Percentiles rank a stretch among this genome's conserved stretches.
Evolutionary conservation across 2,113 vertebrate genomes (phyloP).

Genomic region (Odobenus rosmarus): DNA sequence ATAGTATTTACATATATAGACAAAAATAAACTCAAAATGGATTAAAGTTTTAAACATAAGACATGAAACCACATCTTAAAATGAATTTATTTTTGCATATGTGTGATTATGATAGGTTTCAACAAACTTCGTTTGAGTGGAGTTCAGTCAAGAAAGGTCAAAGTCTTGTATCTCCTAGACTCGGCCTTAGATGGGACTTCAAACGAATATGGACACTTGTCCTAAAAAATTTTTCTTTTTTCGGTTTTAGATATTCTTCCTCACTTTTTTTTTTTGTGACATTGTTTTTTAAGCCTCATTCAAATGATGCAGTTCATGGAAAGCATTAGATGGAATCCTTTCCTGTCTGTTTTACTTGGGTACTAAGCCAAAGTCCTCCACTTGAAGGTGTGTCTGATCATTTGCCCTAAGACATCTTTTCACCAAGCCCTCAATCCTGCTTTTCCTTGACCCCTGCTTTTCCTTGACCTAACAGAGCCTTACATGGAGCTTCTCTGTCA

Average conservation of each 20-base stretch:
- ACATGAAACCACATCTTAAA: not conserved
- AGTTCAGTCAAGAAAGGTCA: not conserved
- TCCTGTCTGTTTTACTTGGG: not conserved
- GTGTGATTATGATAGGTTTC: not conserved
- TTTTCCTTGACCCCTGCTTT: not conserved
- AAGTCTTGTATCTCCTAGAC: not conserved
- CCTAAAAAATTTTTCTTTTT: not conserved
- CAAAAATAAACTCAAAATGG: not conserved
- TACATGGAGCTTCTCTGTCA: not conserved
- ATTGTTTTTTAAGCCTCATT: not conserved
- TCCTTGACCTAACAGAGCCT: not conserved
- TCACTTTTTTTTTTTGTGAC: not conserved
- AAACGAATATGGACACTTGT: not conserved
- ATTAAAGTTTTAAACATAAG: not conserved
- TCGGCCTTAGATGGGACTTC: not conserved
- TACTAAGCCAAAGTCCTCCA: not conserved
- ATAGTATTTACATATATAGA: not conserved
- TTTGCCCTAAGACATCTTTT: not conserved
- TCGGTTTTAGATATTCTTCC: not conserved
- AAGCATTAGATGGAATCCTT: not conserved
- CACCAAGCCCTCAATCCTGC: not conserved
- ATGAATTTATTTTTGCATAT: not conserved
- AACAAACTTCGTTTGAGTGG: not conserved
- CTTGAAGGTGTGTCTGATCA: not conserved
- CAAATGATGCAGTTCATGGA: not conserved